Percentiles rank a stretch among this genome's conserved stretches.
phyloP scores from a whole-genome alignment of 1,140 invertebrate species.

The Ceratina calcarata region DNA sequence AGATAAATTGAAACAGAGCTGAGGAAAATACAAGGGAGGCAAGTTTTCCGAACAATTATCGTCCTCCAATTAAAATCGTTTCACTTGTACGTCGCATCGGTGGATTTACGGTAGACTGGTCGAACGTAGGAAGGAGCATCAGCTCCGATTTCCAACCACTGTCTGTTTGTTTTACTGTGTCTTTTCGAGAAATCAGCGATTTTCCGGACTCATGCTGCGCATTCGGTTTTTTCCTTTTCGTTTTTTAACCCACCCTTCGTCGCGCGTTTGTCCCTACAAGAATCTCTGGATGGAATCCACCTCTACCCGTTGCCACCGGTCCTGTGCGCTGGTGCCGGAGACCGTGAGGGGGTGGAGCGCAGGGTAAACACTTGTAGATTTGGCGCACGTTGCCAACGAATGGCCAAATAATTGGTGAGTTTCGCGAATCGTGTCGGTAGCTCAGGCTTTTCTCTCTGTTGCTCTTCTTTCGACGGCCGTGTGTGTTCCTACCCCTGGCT shows the following conservation, averaged over 20 bases:
- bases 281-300: not conserved
- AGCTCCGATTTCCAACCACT: not conserved
- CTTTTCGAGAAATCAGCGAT: conserved; percentile 75
- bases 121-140: conserved; percentile 1
- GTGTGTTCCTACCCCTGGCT: conserved; percentile 51
- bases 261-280: conserved; percentile 35
- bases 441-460: conserved; percentile 45
- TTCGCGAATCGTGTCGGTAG: conserved; percentile 71
- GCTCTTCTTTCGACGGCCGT: conserved; percentile 44
- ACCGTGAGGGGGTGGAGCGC: conserved; percentile 19
- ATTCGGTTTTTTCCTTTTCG: conserved; percentile 14
- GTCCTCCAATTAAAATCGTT: conserved; percentile 31
- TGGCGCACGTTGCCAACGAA: conserved; percentile 78
- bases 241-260: not conserved
- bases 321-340: conserved; percentile 23
- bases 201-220: conserved; percentile 56
- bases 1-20: conserved; percentile 13
- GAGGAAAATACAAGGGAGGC: conserved; percentile 1
- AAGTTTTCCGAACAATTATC: conserved; percentile 43
- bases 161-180: conserved; percentile 9
- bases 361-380: conserved; percentile 79
- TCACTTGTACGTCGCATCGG: not conserved
- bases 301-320: not conserved
- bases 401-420: conserved; percentile 79
- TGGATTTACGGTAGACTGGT: not conserved